These are phyloP conservation scores for Sebastes glaucus DNA, from an alignment of 2,797 vertebrate species.

Conservation along the genomic window DNA sequence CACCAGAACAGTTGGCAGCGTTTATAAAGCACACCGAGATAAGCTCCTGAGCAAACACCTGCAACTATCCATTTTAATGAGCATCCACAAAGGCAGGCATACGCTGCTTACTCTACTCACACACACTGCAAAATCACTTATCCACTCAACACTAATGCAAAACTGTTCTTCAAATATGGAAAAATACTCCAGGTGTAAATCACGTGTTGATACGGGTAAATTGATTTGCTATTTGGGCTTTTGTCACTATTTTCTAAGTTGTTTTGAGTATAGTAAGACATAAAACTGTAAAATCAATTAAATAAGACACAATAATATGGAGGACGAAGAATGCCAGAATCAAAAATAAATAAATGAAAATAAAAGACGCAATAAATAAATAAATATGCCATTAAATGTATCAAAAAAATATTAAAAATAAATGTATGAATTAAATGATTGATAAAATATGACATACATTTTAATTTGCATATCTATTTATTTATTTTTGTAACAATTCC, in stretches of 20 bases:
- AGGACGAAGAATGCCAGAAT: too few species aligned
- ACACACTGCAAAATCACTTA: not conserved
- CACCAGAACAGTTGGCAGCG: not conserved
- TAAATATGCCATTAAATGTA: not conserved
- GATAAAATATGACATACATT: not conserved
- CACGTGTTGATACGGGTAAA: accelerated
- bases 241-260: not conserved
- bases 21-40: not conserved
- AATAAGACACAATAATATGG: too few species aligned
- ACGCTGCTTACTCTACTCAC: not conserved
- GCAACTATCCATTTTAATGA: not conserved
- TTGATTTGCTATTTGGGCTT: not conserved
- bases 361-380: accelerated
- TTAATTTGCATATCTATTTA: not conserved
- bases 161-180: not conserved
- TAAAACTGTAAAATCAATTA: not conserved
- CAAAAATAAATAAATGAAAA: not conserved
- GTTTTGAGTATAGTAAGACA: not conserved
- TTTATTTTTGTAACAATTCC: not conserved
- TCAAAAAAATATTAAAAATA: not conserved
- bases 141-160: not conserved
- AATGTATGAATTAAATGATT: not conserved
- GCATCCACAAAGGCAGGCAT: not conserved
- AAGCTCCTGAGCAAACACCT: not conserved
- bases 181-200: not conserved